phyloP scores from a whole-genome alignment of 2,113 vertebrate species.

The Pristiophorus japonicus region DNA sequence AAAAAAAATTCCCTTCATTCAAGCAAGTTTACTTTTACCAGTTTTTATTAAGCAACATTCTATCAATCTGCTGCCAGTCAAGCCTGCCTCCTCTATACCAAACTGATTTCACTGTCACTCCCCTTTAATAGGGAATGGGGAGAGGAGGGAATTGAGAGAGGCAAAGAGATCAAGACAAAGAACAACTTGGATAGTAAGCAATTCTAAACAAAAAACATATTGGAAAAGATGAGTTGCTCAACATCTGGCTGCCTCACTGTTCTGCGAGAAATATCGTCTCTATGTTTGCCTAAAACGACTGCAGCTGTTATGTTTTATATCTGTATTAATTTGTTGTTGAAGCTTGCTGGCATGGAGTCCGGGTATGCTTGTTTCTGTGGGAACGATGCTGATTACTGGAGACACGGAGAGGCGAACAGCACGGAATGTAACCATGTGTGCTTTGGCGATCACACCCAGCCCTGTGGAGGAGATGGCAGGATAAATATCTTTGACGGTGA shows the following conservation, averaged over 20 bases:
- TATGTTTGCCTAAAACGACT: background rate
- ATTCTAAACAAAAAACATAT: background rate
- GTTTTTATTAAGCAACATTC: too few species aligned
- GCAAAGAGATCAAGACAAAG: background rate
- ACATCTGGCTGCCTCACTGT: background rate
- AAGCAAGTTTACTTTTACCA: background rate
- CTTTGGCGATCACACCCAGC: slow-evolving; percentile 91
- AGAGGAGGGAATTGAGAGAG: background rate
- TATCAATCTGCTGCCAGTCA: background rate
- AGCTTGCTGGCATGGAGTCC: slow-evolving; percentile 94
- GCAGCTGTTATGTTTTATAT: background rate
- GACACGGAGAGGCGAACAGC: slow-evolving; percentile 72
- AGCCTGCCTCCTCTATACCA: background rate
- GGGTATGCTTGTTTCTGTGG: slow-evolving; percentile 96
- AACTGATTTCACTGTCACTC: background rate
- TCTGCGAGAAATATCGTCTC: background rate
- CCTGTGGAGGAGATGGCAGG: slow-evolving; percentile 90
- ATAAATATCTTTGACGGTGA: slow-evolving; percentile 94
- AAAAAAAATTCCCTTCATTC: background rate
- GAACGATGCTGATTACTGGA: slow-evolving; percentile 78
- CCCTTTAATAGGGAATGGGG: background rate
- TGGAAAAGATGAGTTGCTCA: background rate
- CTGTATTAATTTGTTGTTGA: slow-evolving; percentile 41
- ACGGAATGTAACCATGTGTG: slow-evolving; percentile 93
- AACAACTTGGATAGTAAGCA: background rate